These are phyloP conservation scores for Sipha maydis DNA, from an alignment of 2,888 invertebrate genomes.

Conservation along the genomic window DNA sequence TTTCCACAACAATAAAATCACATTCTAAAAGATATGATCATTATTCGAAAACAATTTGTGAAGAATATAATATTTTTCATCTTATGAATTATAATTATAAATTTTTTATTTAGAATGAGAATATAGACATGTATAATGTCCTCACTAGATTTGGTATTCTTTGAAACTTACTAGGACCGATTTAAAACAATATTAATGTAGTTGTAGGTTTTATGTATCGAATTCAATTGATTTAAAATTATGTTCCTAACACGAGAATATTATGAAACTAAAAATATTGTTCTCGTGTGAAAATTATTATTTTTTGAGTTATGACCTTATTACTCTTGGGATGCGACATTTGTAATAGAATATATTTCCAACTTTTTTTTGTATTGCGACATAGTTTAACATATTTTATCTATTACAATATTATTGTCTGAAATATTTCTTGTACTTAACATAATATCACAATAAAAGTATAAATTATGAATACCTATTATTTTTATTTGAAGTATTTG, in stretches of 20 bases:
- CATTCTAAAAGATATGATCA: too few species aligned
- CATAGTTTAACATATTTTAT: background rate
- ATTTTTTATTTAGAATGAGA: too few species aligned
- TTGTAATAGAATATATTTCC: background rate
- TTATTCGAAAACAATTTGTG: too few species aligned
- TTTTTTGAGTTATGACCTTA: background rate
- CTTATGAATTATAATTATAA: too few species aligned
- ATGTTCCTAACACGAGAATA: background rate
- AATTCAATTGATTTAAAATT: background rate
- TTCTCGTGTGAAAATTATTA: background rate
- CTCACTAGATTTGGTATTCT: background rate
- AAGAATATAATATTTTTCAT: too few species aligned
- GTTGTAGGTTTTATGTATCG: too few species aligned
- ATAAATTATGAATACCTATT: background rate
- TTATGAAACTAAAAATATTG: background rate
- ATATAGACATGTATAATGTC: too few species aligned
- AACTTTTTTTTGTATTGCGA: background rate
- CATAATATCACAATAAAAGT: background rate
- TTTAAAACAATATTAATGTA: too few species aligned
- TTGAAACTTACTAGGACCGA: too few species aligned
- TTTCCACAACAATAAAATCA: too few species aligned
- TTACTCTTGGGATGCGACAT: background rate
- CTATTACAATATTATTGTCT: background rate
- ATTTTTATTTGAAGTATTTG: background rate
- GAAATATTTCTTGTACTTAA: background rate